Evolutionary conservation across 1,140 invertebrate species (phyloP), one percentile per base, ranked within the genome.

Genomic region (Caenorhabditis remanei): DNA sequence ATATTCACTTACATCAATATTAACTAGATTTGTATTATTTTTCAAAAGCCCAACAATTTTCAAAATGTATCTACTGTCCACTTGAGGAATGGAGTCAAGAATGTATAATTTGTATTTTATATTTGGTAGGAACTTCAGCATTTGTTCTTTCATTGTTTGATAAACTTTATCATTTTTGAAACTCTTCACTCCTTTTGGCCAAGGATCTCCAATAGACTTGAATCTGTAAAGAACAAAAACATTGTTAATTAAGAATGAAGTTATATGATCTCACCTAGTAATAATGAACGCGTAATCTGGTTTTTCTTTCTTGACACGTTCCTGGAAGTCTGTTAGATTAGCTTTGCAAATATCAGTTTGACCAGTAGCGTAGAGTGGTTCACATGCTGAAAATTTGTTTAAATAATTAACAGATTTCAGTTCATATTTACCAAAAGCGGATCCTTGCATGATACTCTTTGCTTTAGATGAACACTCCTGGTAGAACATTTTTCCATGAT

Each of bases 251-350:
- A 21, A n/a, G n/a, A 21, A 61, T 21, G 13, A 11, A 65, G 21
- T 4, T 40, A 9, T 40, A 9, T 8, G 24, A 14, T 65, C 19
- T 9, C 9, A 71, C 65, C 65, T 71, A 14, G 65, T 43, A 19
- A 71, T 9, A n/a, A 71, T 71, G 8, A 71, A 71, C n/a, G 41
- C 40, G 19, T 43, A 71, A n/a, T 71, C 65, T 46, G 65, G 65
- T 21, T 71, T 71, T 24, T 71, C 65, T 19, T 43, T 46, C 19
- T 19, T 43, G 8, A 71, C 46, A 16, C n/a, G 40, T 14, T 16
- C 65, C 19, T 71, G 21, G 41, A 71, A 71, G 46, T 71, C 41
- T 19, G 65, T 63, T 6, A 63, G 32, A 14, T 63, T 63, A 8
- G 8, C 61, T 32, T 13, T 40, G 61, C 61, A 63, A 21, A 63